Evolutionary conservation across 2,888 invertebrate species (phyloP), one percentile per base, ranked within the genome.

Genomic region (Odontocolon sp.): DNA sequence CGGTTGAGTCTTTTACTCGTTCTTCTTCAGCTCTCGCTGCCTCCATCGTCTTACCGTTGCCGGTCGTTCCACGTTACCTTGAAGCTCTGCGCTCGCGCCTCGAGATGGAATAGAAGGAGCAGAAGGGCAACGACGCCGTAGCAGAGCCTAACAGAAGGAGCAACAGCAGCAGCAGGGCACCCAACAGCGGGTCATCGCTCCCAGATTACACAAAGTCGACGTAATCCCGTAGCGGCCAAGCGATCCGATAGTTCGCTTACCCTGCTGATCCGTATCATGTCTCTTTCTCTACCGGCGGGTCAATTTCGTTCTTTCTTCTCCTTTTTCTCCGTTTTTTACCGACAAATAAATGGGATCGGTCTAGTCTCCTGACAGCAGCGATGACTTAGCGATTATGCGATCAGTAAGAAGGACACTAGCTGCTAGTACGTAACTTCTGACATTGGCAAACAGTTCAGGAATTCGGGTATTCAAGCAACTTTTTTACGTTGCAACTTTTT

Each of bases 191-290:
- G 84, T 84, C 84, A 84, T 82, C 82, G 84, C 82, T 80, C 84
- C 81, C 81, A 84, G 83, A 82, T 83, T 83, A 82, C 83, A 79
- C 81, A 67, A 77, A 82, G 80, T 79, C 80, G 68, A 78, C 69
- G 78, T 82, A 81, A 83, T 83, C 82, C 80, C 73, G 80, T 77
- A 56, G 61, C 77, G 77, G 70, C 79, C 69, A 54, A 74, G 77
- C 72, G 72, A 67, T 78, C 68, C 61, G 56, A 78, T 70, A 71
- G 66, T 56, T 75, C 66, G 45, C 71, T 67, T 68, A 59, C 67
- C 38, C 69, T 28, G 64, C 61, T 61, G 67, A 68, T 76, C 57
- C 59, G 54, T 69, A 77, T 80, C 80, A 42, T 50, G 50, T 16
- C 36, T 59, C 31, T 38, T 31, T 42, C 31, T 64, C 14, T 54